These are phyloP conservation scores for Galaxea fascicularis DNA, from an alignment of 92 coral and sea anemone genomes.

Conservation along the genomic window DNA sequence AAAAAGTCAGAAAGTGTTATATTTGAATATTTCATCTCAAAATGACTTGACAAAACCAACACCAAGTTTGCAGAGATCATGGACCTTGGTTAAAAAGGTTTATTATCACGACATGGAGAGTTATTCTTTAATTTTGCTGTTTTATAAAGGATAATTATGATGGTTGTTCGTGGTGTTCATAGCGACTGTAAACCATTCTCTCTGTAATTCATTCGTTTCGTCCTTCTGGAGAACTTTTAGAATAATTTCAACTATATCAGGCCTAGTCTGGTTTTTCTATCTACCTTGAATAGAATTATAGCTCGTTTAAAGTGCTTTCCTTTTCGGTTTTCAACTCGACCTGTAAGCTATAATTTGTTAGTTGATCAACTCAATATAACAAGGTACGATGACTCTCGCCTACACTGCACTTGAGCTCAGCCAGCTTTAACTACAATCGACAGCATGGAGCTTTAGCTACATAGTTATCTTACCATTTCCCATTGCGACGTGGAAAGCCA, in stretches of 20 bases:
- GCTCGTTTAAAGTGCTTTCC: background rate
- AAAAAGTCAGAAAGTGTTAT: background rate
- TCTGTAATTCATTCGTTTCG: no score
- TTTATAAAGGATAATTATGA: no score
- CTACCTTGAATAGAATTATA: background rate
- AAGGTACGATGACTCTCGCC: background rate
- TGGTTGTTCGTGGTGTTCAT: no score
- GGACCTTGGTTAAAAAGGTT: background rate
- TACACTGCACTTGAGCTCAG: background rate
- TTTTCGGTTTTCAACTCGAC: background rate
- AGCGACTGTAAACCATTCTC: no score
- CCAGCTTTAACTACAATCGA: background rate
- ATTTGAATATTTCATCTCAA: background rate
- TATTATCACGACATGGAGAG: background rate
- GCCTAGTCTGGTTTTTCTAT: background rate
- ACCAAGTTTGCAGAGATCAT: background rate
- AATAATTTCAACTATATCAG: background rate
- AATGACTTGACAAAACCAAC: background rate
- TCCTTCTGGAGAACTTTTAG: no score
- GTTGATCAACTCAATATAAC: conserved; percentile 1
- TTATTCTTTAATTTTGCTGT: no score
- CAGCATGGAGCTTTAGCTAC: background rate
- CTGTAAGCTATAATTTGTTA: background rate
- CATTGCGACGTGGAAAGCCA: conserved; percentile 5
- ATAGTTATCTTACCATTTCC: conserved; percentile 17